phyloP scores from a whole-genome alignment of 2,113 vertebrate species.

The Atrichornis clamosus region DNA sequence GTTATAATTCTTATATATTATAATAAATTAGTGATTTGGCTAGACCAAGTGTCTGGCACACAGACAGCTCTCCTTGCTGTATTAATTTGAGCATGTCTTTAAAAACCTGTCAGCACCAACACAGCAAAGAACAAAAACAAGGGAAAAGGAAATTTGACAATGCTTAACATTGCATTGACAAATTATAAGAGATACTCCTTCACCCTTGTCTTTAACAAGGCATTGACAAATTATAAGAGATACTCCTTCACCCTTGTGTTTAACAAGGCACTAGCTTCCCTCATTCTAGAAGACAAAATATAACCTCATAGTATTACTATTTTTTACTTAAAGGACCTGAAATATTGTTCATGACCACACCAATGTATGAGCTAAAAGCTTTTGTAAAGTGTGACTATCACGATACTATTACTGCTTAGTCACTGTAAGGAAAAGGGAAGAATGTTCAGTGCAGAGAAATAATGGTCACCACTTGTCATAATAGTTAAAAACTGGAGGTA shows the following conservation, averaged over 20 bases:
- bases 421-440: neutral
- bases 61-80: neutral
- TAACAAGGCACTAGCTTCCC: neutral
- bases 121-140: constrained; percentile 9
- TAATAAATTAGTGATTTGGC: neutral
- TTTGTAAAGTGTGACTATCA: neutral
- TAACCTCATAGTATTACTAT: neutral
- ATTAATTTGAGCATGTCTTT: neutral
- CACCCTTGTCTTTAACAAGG: neutral
- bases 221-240: neutral
- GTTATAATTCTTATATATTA: neutral
- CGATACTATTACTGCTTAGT: neutral
- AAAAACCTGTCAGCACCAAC: neutral
- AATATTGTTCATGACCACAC: neutral
- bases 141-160: neutral
- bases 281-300: neutral
- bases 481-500: neutral
- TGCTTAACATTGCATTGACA: neutral
- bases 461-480: neutral
- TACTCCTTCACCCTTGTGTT: neutral
- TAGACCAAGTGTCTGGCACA: neutral
- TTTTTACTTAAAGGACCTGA: neutral
- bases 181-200: neutral
- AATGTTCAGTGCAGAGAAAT: neutral
- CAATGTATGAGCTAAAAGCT: neutral